Evolutionary conservation across 2,113 vertebrate species (phyloP), one percentile per base, ranked within the genome.

Genomic region (Eonycteris spelaea): DNA sequence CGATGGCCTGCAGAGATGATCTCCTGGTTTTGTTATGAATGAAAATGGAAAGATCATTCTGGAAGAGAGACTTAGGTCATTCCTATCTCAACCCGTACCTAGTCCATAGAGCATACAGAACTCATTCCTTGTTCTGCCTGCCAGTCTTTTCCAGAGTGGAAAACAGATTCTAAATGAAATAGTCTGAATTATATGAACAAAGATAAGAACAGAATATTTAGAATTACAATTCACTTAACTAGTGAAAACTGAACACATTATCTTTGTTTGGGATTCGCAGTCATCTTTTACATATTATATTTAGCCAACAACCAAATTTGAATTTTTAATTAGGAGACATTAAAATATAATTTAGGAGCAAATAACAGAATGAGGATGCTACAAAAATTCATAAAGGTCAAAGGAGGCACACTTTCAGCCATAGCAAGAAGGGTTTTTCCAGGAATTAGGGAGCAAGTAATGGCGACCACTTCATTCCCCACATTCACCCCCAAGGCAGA

Each of bases 261-360:
- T 96, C 91, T 98, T 98, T 92, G 15, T 95, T 97, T 92, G 96
- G 94, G 65, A 95, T 96, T 88, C 90, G 88, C 83, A 96, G 92
- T 97, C 88, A 97, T 95, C 84, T 95, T 98, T 97, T 88, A 91
- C 90, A 87, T 96, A 97, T 96, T 97, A 84, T 74, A 96, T 98
- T 90, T 94, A 97, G 94, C 92, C 97, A 96, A 97, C 48, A 97
- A 95, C 78, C 97, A 95, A 95, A 97, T 95, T 97, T 94, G 97
- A 95, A 98, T 57, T 45, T 98, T 98, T 95, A 96, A 51, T 97
- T 97, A 96, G 97, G 87, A 96, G 80, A 93, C 93, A 95, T 92
- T 98, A 97, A 98, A 97, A 97, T 98, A 96, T 97, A 97, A 97
- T 98, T 98, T 95, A 98, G 94, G 95, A 98, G 95, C 94, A 95